Evolutionary conservation across 92 coral and sea anemone species (phyloP), one percentile per base, ranked within the genome.

Genomic region (Plumapathes pennacea): DNA sequence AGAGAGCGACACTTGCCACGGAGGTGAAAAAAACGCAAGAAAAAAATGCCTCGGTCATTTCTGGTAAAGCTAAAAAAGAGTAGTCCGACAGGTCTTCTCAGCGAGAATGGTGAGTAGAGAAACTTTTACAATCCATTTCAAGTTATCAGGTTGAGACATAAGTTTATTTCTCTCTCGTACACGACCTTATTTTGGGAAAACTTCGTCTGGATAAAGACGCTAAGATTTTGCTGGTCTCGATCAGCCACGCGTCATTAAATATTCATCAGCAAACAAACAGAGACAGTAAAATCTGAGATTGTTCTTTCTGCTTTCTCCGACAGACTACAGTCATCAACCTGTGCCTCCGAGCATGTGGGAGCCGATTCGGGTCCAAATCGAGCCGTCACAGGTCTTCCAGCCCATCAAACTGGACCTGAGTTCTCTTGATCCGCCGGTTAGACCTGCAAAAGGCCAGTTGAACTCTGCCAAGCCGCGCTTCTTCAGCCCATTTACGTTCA

Each of bases 1-100:
- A n/a, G n/a, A n/a, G n/a, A n/a, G n/a, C n/a, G n/a, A n/a, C n/a
- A n/a, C n/a, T n/a, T n/a, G n/a, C n/a, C n/a, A n/a, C n/a, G n/a
- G n/a, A n/a, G n/a, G n/a, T n/a, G n/a, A n/a, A n/a, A n/a, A n/a
- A n/a, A n/a, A n/a, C n/a, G n/a, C n/a, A n/a, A n/a, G 19, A 32
- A 54, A 57, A 80, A 49, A 25, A 92, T 92, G 98, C 98, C 98
- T 17, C 92, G 98, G 48, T 92, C 98, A 31, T 92, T 92, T 74
- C 79, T 92, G 25, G 98, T 92, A 13, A 92, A 92, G 62, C 90
- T 88, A 66, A 89, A 89, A 82, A 87, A 87, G 83, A 72, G 70
- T 78, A 52, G 65, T 54, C 67, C 83, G 12, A 38, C 34, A 25
- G 44, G 76, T 3, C 12, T 81, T 25, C 56, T 71, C 25, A 82